Evolutionary conservation across 1,140 invertebrate genomes (phyloP).

Genomic region (Aphaenogaster floridana): DNA sequence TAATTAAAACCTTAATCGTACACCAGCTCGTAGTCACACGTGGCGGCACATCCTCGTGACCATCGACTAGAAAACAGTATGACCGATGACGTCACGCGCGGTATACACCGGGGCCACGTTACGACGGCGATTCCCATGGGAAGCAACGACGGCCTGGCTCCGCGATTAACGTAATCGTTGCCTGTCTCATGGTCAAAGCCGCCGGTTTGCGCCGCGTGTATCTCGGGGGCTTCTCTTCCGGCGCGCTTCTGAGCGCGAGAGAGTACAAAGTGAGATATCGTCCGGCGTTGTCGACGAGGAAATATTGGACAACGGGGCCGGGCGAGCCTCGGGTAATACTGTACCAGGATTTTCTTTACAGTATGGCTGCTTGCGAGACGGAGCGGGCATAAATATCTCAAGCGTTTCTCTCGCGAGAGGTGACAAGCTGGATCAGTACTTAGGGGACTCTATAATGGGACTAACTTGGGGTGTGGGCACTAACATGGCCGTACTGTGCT

Average conservation of each 20-base stretch:
- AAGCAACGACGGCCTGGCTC: constrained; percentile 20
- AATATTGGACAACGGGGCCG: constrained; percentile 19
- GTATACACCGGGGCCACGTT: not conserved
- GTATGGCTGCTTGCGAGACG: constrained; percentile 46
- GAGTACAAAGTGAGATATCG: constrained; percentile 7
- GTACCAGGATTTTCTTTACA: constrained; percentile 71
- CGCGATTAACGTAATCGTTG: constrained; percentile 41
- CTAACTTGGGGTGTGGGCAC: not conserved
- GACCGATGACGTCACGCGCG: constrained; percentile 58
- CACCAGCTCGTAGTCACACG: constrained; percentile 17
- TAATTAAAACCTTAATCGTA: constrained; percentile 47
- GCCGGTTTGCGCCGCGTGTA: not conserved
- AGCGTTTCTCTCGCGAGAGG: constrained; percentile 39
- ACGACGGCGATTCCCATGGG: constrained; percentile 48
- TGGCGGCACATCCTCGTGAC: constrained; percentile 45
- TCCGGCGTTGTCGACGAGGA: not conserved
- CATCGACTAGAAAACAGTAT: constrained; percentile 63
- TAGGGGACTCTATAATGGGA: constrained; percentile 44
- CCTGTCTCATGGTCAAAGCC: constrained; percentile 31
- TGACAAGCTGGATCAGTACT: constrained; percentile 51
- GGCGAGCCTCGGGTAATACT: constrained; percentile 57
- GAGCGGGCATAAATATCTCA: not conserved
- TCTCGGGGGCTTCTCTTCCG: not conserved
- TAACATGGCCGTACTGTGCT: constrained; percentile 66
- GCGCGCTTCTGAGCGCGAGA: not conserved